These are phyloP conservation scores for Chaetogeoica ovagalla DNA, from an alignment of 2,888 invertebrate species.

Conservation along the genomic window DNA sequence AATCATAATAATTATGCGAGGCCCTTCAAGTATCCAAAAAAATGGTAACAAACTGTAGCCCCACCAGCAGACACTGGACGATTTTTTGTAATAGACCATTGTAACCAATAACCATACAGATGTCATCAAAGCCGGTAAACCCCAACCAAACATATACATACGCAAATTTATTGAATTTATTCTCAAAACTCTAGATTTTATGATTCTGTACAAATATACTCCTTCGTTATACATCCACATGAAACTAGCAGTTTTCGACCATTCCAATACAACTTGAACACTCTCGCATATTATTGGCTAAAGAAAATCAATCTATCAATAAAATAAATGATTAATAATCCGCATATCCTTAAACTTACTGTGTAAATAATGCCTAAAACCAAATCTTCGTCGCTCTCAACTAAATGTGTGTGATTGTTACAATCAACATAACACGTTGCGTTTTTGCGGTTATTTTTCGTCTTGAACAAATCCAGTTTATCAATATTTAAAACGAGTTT, in stretches of 20 bases:
- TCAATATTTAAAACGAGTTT: constrained; percentile 76
- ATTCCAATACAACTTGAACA: constrained; percentile 80
- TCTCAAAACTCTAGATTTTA: constrained; percentile 48
- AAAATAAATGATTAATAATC: background rate
- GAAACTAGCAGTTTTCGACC: constrained; percentile 86
- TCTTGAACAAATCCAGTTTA: constrained; percentile 62
- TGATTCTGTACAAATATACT: constrained; percentile 73
- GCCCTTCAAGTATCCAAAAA: constrained; percentile 91
- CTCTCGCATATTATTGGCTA: constrained; percentile 81
- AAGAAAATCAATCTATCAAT: constrained; percentile 52
- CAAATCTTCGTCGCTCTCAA: constrained; percentile 10
- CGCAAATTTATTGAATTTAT: constrained; percentile 47
- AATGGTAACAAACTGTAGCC: constrained; percentile 78
- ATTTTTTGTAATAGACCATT: constrained; percentile 62
- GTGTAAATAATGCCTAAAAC: constrained; percentile 40
- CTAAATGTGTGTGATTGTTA: constrained; percentile 34
- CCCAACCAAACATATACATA: constrained; percentile 67
- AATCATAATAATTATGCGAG: constrained; percentile 76
- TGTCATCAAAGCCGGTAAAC: constrained; percentile 71
- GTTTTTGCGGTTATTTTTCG: constrained; percentile 24
- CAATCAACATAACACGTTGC: constrained; percentile 38
- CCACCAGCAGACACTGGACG: constrained; percentile 73
- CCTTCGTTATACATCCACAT: constrained; percentile 98
- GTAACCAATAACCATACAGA: constrained; percentile 66
- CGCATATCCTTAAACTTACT: constrained; percentile 32